These are phyloP conservation scores for Dexiosoma caninum DNA, from an alignment of 2,888 invertebrate species.

Conservation along the genomic window DNA sequence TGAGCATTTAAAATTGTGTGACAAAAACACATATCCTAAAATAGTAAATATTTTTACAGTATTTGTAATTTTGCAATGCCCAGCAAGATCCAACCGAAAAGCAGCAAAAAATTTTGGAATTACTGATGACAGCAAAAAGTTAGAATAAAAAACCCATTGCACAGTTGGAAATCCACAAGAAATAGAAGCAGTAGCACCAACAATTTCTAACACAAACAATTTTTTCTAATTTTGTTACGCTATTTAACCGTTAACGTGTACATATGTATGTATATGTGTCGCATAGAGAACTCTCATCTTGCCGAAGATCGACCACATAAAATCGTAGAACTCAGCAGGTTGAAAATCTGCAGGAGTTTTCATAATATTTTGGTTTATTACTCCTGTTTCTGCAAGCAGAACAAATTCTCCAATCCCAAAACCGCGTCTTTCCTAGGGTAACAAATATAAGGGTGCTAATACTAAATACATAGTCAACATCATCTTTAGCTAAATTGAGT, in stretches of 20 bases:
- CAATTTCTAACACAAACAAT: conserved; percentile 66
- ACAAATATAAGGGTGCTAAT: conserved; percentile 53
- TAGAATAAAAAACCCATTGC: conserved; percentile 18
- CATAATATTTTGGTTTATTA: conserved; percentile 75
- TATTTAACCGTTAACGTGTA: conserved; percentile 20
- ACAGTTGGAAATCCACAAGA: conserved; percentile 65
- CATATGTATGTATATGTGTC: not conserved
- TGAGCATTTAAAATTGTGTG: conserved; percentile 63
- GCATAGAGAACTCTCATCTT: conserved; percentile 36
- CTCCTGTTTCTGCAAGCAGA: conserved; percentile 69
- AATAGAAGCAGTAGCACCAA: conserved; percentile 68
- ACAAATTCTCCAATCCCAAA: conserved; percentile 60
- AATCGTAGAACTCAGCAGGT: conserved; percentile 72
- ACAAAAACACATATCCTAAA: conserved; percentile 40
- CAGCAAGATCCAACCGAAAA: conserved; percentile 63
- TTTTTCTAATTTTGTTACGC: conserved; percentile 33
- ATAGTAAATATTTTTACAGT: not conserved
- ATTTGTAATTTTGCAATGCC: conserved; percentile 37
- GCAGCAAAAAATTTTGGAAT: conserved; percentile 40
- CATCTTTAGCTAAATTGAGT: conserved; percentile 59
- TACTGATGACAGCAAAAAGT: conserved; percentile 5
- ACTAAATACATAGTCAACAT: conserved; percentile 41
- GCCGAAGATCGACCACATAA: conserved; percentile 71
- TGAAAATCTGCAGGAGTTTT: conserved; percentile 61
- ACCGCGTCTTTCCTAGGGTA: conserved; percentile 66